Conservation (phyloP, 2,113 vertebrate species). For the Spea bombifrons region DNA sequence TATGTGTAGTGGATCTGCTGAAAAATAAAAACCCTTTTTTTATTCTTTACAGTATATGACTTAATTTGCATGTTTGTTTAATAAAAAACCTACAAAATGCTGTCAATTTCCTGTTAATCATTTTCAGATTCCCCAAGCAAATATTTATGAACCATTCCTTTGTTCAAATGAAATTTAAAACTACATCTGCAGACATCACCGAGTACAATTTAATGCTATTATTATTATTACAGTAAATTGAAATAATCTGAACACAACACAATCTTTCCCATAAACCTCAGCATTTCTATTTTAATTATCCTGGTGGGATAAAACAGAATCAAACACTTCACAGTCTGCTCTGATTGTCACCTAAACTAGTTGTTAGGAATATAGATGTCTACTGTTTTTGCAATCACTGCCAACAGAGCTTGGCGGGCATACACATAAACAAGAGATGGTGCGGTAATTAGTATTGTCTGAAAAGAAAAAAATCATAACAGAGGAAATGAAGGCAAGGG, state of each 20-base stretch:
- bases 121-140: too few species aligned
- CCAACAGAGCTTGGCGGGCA: conserved; percentile 47
- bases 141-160: too few species aligned
- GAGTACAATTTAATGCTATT: not conserved
- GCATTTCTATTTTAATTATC: conserved; percentile 47
- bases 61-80: too few species aligned
- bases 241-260: conserved; percentile 21
- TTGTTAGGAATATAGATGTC: conserved; percentile 51
- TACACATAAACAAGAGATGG: conserved; percentile 46
- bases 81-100: too few species aligned
- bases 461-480: conserved; percentile 37
- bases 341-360: conserved; percentile 43
- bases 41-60: too few species aligned
- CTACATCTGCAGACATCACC: too few species aligned
- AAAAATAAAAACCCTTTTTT: too few species aligned
- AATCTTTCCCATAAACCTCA: conserved; percentile 36
- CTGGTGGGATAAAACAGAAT: conserved; percentile 47
- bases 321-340: conserved; percentile 43
- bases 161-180: too few species aligned
- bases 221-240: conserved; percentile 1
- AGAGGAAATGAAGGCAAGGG: conserved; percentile 34
- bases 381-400: conserved; percentile 36
- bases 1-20: too few species aligned
- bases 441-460: conserved; percentile 46
- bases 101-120: too few species aligned